Evolutionary conservation across 2,888 invertebrate genomes (phyloP), one percentile per base, ranked within the genome.

Genomic region (Cynaeus angustus): DNA sequence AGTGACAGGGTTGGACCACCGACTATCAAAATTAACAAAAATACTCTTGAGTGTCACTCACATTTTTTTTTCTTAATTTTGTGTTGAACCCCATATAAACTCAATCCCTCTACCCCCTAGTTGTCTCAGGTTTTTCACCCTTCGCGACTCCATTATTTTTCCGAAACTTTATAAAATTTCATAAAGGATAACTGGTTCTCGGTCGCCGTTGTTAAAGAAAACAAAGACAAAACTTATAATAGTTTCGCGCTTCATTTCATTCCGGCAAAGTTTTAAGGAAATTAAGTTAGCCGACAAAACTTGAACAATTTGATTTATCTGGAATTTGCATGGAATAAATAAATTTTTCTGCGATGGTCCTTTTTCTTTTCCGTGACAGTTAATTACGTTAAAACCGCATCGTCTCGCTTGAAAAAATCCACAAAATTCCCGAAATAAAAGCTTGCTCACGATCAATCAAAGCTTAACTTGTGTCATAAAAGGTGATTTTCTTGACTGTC

Each of bases 221-320:
- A 62, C 62, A 62, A 58, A 41, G 58, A 58, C 56, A 45, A 45
- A 66, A 66, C 66, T 66, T 66, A n/a, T 56, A 66, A 66, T 66
- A 66, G 66, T 66, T 58, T 56, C 58, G 56, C 58, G 66, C 56
- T 66, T 66, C 66, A 66, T 66, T 66, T 56, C 46, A 28, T 58
- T 41, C 37, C 4, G 28, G 48, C 37, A 50, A 66, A 66, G 48
- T 66, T 67, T 38, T 28, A 10, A 26, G 59, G 50, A 66, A 66
- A 66, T 66, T 56, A 59, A 67, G 59, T 67, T 67, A 59, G 48
- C 9, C 43, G 48, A 5, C 13, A 66, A 58, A 67, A 58, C 66
- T 58, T 43, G 43, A 59, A 67, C 66, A 67, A 67, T 67, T 67
- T 67, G 59, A 58, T 67, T 67, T 59, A 59, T 59, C 45, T 45